These are phyloP conservation scores for Griposia aprilina DNA, from an alignment of 2,888 invertebrate genomes.

Conservation along the genomic window DNA sequence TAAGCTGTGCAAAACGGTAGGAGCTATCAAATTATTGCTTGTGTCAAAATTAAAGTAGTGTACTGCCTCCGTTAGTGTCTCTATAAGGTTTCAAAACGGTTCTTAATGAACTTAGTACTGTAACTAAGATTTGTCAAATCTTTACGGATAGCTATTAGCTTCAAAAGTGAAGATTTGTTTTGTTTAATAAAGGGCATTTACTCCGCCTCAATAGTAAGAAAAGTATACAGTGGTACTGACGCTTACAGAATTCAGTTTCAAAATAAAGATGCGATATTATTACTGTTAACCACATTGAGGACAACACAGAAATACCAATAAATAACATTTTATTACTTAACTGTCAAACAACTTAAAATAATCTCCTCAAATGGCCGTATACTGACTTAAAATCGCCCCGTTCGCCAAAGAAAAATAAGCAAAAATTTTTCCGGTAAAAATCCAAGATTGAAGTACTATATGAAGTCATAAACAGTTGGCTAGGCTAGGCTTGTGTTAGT, in stretches of 20 bases:
- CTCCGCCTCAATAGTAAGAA: background rate
- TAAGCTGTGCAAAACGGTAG: background rate
- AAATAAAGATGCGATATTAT: background rate
- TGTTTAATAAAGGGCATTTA: too few species aligned
- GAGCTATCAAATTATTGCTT: background rate
- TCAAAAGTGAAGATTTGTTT: too few species aligned
- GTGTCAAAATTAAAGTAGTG: background rate
- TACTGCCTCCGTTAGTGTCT: background rate
- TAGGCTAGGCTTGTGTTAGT: conserved; percentile 13
- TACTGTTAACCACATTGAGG: background rate
- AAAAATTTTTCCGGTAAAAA: background rate
- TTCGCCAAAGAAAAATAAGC: conserved; percentile 1
- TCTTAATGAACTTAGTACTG: background rate
- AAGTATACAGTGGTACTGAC: too few species aligned
- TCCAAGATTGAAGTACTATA: conserved; percentile 8
- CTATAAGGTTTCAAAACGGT: background rate
- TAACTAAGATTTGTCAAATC: background rate
- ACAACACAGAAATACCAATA: background rate
- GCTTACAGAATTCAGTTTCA: background rate
- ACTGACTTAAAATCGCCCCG: conserved; percentile 8
- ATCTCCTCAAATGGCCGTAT: conserved; percentile 2
- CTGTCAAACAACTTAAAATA: conserved; percentile 15
- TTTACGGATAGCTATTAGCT: background rate
- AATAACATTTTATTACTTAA: conserved; percentile 24
- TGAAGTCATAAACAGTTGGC: conserved; percentile 35